Percentiles rank a stretch among this genome's conserved stretches.
Evolutionary conservation across 2,113 vertebrate species (phyloP).

Genomic region (Corvus moneduloides): DNA sequence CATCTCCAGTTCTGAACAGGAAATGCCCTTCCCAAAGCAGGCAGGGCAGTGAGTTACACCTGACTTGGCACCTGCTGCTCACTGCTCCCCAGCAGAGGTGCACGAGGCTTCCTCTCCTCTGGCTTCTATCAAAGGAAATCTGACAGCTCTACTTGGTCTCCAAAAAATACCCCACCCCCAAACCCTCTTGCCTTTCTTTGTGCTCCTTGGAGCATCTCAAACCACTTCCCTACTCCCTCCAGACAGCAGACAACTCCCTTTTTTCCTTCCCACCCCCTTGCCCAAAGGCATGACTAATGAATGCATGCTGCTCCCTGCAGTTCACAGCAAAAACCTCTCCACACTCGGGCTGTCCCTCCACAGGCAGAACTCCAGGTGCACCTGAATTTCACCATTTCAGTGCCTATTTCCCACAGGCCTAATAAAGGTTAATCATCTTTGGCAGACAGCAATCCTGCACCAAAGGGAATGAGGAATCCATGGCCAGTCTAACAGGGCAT

Average conservation of each 20-base stretch:
- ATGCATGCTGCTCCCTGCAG: background rate
- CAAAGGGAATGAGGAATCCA: conserved; percentile 37
- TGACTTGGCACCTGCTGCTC: background rate
- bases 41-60: background rate
- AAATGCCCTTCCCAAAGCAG: background rate
- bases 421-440: conserved; percentile 26
- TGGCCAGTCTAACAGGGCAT: background rate
- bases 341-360: background rate
- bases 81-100: background rate
- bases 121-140: background rate
- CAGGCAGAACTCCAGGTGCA: background rate
- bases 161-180: background rate
- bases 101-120: background rate
- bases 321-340: background rate
- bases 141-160: background rate
- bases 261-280: background rate
- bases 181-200: background rate
- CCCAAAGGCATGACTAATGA: background rate
- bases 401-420: background rate
- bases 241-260: background rate
- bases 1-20: conserved; percentile 10
- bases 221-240: background rate
- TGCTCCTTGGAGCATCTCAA: background rate
- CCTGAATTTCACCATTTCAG: background rate
- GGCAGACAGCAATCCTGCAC: conserved; percentile 11